phyloP scores from a whole-genome alignment of 1,140 invertebrate species.

The Druon quercuslanigerum region DNA sequence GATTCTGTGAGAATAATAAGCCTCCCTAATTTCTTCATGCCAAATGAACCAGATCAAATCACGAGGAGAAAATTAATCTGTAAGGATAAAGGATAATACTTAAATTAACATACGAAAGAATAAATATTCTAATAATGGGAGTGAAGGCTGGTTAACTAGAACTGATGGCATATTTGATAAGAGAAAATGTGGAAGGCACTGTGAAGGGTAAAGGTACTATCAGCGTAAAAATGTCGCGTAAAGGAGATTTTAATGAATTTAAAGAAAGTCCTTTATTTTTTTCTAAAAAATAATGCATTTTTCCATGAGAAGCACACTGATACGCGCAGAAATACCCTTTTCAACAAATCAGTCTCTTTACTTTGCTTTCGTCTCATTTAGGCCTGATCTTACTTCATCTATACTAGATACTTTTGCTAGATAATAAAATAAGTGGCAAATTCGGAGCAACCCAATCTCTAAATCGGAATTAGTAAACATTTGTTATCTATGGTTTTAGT shows the following conservation, averaged over 20 bases:
- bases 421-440: too few relatives aligned
- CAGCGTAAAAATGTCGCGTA: neutral
- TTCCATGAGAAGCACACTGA: too few relatives aligned
- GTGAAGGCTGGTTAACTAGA: neutral
- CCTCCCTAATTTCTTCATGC: neutral
- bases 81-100: conserved; percentile 18
- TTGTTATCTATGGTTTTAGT: too few relatives aligned
- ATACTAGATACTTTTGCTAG: too few relatives aligned
- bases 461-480: too few relatives aligned
- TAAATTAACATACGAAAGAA: neutral
- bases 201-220: neutral
- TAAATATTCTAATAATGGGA: neutral
- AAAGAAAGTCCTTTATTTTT: neutral
- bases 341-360: too few relatives aligned
- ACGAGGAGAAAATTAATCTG: neutral
- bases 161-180: neutral
- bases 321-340: too few relatives aligned
- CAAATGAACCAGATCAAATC: neutral
- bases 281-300: too few relatives aligned
- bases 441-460: too few relatives aligned
- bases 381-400: too few relatives aligned
- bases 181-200: neutral
- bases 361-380: too few relatives aligned
- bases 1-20: conserved; percentile 19
- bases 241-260: neutral